phyloP scores from a whole-genome alignment of 2,113 vertebrate genomes.

The Perccottus glenii region DNA sequence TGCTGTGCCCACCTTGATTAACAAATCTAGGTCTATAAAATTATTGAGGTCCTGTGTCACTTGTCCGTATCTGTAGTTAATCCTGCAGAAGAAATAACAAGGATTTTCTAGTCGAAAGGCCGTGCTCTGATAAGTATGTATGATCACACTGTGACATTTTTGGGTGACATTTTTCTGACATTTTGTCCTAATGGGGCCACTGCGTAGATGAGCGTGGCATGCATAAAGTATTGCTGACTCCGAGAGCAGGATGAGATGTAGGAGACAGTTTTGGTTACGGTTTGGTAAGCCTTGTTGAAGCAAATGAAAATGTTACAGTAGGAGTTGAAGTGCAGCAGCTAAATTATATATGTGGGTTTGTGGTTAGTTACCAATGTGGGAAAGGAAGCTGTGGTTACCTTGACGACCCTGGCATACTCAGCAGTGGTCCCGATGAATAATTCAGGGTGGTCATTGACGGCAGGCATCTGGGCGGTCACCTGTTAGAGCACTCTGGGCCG shows the following conservation, averaged over 20 bases:
- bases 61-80: too few relatives aligned
- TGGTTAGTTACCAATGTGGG: slow-evolving; percentile 56
- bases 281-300: slow-evolving; percentile 12
- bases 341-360: slow-evolving; percentile 50
- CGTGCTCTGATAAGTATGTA: slow-evolving; percentile 59
- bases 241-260: slow-evolving; percentile 13
- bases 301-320: slow-evolving; percentile 24
- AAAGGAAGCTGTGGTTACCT: slow-evolving; percentile 70
- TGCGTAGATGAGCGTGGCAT: slow-evolving; percentile 37
- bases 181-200: slow-evolving; percentile 64
- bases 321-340: slow-evolving; percentile 24
- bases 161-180: slow-evolving; percentile 71
- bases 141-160: slow-evolving; percentile 67
- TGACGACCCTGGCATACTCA: slow-evolving; percentile 66
- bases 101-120: slow-evolving; percentile 12
- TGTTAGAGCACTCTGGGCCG: slow-evolving; percentile 11
- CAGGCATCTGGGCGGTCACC: slow-evolving; percentile 47
- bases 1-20: neutral
- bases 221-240: slow-evolving; percentile 30
- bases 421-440: slow-evolving; percentile 70
- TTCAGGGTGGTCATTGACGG: slow-evolving; percentile 60
- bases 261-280: slow-evolving; percentile 3
- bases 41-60: neutral
- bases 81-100: slow-evolving; percentile 1
- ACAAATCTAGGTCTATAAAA: neutral